Percentiles rank a stretch among this genome's conserved stretches.
Conservation (phyloP, 1,140 invertebrate species). For the Drosophila tropicalis region DNA sequence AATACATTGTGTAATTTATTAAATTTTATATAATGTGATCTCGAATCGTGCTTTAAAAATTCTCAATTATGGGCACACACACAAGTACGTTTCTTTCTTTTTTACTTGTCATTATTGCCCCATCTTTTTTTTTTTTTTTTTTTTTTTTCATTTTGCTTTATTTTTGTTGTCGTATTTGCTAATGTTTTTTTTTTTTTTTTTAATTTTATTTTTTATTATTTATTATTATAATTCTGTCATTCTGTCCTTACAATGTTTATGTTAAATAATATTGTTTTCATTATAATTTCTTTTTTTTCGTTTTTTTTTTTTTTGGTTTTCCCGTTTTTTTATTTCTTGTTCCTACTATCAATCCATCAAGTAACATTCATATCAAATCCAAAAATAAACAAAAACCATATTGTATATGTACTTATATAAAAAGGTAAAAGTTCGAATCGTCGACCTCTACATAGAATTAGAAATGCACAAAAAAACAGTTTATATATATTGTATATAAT, state of each 20-base stretch:
- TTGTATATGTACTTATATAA: slow-evolving; percentile 47
- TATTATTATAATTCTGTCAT: background rate
- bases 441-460: slow-evolving; percentile 34
- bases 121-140: background rate
- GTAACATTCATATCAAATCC: slow-evolving; percentile 73
- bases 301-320: slow-evolving; percentile 12
- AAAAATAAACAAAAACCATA: slow-evolving; percentile 61
- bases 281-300: slow-evolving; percentile 25
- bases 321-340: slow-evolving; percentile 28
- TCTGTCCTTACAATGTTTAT: slow-evolving; percentile 12
- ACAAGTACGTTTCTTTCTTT: slow-evolving; percentile 8
- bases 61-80: slow-evolving; percentile 63
- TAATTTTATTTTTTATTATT: slow-evolving; percentile 20
- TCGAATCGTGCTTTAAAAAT: slow-evolving; percentile 79
- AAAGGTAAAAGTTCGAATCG: slow-evolving; percentile 31
- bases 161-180: slow-evolving; percentile 20
- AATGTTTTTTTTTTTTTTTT: slow-evolving; percentile 34
- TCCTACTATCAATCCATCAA: slow-evolving; percentile 64
- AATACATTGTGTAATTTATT: slow-evolving; percentile 80
- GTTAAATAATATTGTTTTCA: slow-evolving; percentile 11
- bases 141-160: slow-evolving; percentile 20
- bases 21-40: slow-evolving; percentile 62
- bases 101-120: slow-evolving; percentile 4
- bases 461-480: slow-evolving; percentile 57
- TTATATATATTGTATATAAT: slow-evolving; percentile 37